These are phyloP conservation scores for Copidosoma aretas DNA, from an alignment of 2,888 invertebrate species.

Conservation along the genomic window DNA sequence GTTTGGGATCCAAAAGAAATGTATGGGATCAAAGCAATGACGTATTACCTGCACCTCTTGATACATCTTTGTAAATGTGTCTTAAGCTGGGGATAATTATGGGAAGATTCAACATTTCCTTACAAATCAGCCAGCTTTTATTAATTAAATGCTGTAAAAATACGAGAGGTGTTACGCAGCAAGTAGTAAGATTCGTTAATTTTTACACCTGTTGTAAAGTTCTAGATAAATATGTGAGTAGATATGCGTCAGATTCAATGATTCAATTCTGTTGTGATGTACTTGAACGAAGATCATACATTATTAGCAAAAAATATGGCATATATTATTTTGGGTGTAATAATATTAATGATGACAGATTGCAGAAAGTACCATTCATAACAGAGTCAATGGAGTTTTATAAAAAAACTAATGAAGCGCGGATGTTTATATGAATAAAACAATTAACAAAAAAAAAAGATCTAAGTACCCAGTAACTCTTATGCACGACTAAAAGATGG, in stretches of 20 bases:
- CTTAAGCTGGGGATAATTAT: not conserved
- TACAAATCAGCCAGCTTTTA: not conserved
- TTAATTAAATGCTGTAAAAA: not conserved
- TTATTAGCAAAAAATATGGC: too few relatives aligned
- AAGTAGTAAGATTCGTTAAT: not conserved
- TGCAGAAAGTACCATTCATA: not conserved
- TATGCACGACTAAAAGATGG: too few relatives aligned
- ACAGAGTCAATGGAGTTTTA: not conserved
- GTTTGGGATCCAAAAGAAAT: constrained; percentile 16
- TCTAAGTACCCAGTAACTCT: too few relatives aligned
- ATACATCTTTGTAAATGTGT: not conserved
- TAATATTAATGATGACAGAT: too few relatives aligned
- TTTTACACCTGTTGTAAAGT: not conserved
- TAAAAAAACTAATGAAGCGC: constrained; percentile 3
- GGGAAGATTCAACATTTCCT: not conserved
- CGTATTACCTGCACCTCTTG: not conserved
- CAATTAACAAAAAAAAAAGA: not conserved
- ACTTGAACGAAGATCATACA: too few relatives aligned
- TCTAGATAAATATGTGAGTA: too few relatives aligned
- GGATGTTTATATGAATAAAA: not conserved
- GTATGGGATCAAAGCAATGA: not conserved
- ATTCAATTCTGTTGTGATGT: too few relatives aligned
- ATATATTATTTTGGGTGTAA: too few relatives aligned
- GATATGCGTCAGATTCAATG: too few relatives aligned
- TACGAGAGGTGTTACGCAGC: not conserved